These are phyloP conservation scores for Atopsyche davidsoni DNA, from an alignment of 1,140 invertebrate genomes.

Conservation along the genomic window DNA sequence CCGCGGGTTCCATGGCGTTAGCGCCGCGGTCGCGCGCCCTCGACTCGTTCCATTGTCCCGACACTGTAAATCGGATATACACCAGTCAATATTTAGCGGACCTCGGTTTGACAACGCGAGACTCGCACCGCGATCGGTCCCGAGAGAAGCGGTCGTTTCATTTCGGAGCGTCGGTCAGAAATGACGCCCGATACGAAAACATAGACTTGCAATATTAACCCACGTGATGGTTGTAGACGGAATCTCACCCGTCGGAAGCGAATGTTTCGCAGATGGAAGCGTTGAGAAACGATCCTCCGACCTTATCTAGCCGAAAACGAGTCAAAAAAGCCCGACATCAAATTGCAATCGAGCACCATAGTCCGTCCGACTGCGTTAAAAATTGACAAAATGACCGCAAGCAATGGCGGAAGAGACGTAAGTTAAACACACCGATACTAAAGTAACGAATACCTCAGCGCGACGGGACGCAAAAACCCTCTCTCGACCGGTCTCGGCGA, in stretches of 20 bases:
- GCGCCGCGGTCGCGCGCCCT: constrained; percentile 5
- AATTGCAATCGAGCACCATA: too few relatives aligned
- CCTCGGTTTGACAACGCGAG: constrained; percentile 4
- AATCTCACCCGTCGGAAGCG: constrained; percentile 22
- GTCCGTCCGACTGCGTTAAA: too few relatives aligned
- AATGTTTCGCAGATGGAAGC: too few relatives aligned
- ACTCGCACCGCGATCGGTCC: background rate
- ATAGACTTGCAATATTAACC: constrained; percentile 16
- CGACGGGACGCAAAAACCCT: constrained; percentile 14
- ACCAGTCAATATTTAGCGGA: constrained; percentile 9
- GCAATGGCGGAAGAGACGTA: constrained; percentile 23
- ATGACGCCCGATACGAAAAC: constrained; percentile 8
- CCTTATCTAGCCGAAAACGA: too few relatives aligned
- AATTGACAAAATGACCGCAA: constrained; percentile 10
- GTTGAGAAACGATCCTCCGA: too few relatives aligned
- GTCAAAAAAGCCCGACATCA: too few relatives aligned
- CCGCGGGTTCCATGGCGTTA: constrained; percentile 14
- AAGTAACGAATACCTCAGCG: constrained; percentile 18
- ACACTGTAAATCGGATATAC: constrained; percentile 17
- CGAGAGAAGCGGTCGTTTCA: background rate
- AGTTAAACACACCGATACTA: constrained; percentile 19
- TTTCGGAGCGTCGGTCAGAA: background rate
- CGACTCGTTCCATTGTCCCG: constrained; percentile 15
- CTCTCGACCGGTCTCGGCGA: constrained; percentile 10
- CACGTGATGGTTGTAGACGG: constrained; percentile 15